Base-by-base conservation (phyloP, 2,888 invertebrate species). In the Drosophila rubida region DNA sequence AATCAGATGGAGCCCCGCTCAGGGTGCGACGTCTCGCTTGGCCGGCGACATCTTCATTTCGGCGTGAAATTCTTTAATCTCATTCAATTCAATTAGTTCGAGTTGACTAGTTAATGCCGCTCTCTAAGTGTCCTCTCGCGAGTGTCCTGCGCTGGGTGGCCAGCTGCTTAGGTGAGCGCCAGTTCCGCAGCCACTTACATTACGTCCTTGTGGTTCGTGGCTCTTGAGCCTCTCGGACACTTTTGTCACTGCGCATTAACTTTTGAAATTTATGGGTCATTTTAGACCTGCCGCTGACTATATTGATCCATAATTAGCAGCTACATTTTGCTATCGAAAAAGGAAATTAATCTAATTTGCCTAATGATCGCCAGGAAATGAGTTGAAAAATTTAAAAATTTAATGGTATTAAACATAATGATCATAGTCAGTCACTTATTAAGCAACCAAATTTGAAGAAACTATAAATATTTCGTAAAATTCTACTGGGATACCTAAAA, bases 1-100 rank as follows among this genome's bases (percentile, higher is more conserved):
- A n/a, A 4, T 35, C 19, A 46, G 27, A 14, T 2, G 59, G 58
- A 35, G 22, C 35, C 48, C n/a, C 53, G 35, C 14, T 39, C 69
- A 50, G 57, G 61, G 49, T 41, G 50, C 41, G 69, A 58, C 48
- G 75, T 66, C 48, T 45, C 74, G 82, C 69, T 69, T 75, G 60
- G 72, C 57, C 63, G 67, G 39, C 77, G 61, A 79, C 69, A 70
- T 80, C 86, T 84, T 83, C 77, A 85, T 76, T 81, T 80, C 71
- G 80, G 88, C 90, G 89, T 90, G 82, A 89, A 90, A 89, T 87
- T 84, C 90, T 90, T 91, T 90, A 91, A 91, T 90, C 90, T 90
- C 80, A 85, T 88, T 91, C 90, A 91, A 91, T 91, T 91, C 90
- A 91, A 91, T 91, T 91, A 91, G 90, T 90, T 90, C 89, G 76